Evolutionary conservation across 1,140 invertebrate species (phyloP).

Genomic region (Zaprionus camerounensis): DNA sequence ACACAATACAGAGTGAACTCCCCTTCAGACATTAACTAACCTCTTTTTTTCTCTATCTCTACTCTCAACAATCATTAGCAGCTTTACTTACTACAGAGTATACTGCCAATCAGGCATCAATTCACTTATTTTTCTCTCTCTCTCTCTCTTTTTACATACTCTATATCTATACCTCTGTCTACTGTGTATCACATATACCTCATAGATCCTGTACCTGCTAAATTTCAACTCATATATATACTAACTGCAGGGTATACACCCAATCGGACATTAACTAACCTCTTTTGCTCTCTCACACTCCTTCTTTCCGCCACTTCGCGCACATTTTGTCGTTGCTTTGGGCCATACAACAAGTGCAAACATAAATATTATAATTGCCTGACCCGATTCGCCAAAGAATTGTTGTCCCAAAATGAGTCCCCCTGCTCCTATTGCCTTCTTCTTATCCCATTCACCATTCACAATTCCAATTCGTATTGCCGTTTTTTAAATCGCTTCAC

Average conservation of each 20-base stretch:
- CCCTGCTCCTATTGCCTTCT: not conserved
- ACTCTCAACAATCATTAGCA: too few species aligned
- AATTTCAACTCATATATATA: not conserved
- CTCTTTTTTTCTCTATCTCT: too few species aligned
- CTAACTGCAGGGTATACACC: not conserved
- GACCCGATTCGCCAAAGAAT: conserved; percentile 45
- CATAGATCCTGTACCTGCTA: too few species aligned
- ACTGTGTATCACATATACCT: too few species aligned
- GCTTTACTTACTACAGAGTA: not conserved
- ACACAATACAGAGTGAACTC: not conserved
- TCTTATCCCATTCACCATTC: conserved; percentile 5
- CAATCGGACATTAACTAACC: not conserved
- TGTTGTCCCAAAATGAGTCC: conserved; percentile 9
- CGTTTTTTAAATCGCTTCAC: conserved; percentile 44
- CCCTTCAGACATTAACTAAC: too few species aligned
- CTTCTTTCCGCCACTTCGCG: not conserved
- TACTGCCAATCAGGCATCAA: not conserved
- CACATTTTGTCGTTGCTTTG: conserved; percentile 12
- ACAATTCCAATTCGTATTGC: conserved; percentile 1
- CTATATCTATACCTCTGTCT: too few species aligned
- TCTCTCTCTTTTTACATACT: not conserved
- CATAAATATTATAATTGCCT: conserved; percentile 69
- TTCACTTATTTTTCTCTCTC: not conserved
- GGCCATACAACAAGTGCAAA: conserved; percentile 38
- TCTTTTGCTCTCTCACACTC: not conserved